A percentile compares a stretch with the other conserved stretches of the same genome.
Conservation (phyloP, 1,140 invertebrate genomes). For the Acromyrmex charruanus region DNA sequence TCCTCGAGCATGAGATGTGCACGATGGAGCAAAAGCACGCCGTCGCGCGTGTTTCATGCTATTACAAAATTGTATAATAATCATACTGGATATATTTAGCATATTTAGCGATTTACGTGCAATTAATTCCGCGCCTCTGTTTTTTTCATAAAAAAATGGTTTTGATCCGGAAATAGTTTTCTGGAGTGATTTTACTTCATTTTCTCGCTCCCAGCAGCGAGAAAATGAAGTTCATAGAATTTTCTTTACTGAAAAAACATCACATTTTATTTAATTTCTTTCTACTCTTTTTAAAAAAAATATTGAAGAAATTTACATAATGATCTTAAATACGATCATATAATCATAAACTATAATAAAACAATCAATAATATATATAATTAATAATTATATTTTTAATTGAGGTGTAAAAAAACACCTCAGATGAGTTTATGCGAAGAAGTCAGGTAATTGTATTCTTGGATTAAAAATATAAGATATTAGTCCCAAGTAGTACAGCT, state of each 20-base stretch:
- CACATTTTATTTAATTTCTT: background rate
- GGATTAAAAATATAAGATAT: background rate
- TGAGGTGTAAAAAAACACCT: background rate
- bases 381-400: background rate
- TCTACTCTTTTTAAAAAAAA: background rate
- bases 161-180: background rate
- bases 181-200: background rate
- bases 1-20: background rate
- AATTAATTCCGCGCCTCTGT: background rate
- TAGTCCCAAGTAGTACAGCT: background rate
- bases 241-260: background rate
- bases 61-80: background rate
- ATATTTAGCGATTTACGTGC: background rate
- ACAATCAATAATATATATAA: background rate
- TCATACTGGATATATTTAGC: background rate
- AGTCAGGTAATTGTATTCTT: background rate
- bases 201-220: background rate
- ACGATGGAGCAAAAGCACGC: constrained; percentile 49
- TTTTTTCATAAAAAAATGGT: background rate
- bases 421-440: background rate
- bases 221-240: background rate
- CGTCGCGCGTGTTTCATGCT: background rate
- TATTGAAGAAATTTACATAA: background rate
- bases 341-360: background rate
- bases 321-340: background rate